Evolutionary conservation across 2,888 invertebrate species (phyloP).

Genomic region (Nipponacmea schrenckii): DNA sequence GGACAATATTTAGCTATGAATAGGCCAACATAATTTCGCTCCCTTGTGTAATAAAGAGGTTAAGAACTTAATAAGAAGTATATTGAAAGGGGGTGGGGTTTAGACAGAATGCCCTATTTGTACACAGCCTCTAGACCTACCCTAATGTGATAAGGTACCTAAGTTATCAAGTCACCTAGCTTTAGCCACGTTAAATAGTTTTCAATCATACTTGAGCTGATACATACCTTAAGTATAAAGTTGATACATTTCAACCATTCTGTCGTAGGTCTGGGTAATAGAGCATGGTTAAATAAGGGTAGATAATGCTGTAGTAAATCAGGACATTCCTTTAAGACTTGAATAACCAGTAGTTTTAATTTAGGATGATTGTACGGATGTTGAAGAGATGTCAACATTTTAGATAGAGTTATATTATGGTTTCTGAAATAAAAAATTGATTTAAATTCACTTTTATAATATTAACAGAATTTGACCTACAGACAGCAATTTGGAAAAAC

Average conservation of each 20-base stretch:
- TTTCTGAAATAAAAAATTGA: conserved; percentile 33
- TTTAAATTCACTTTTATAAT: no score
- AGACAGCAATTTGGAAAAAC: no score
- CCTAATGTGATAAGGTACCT: no score
- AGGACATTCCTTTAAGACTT: conserved; percentile 51
- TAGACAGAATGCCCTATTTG: no score
- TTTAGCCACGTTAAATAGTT: background rate
- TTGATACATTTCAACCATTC: conserved; percentile 48
- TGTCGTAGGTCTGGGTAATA: conserved; percentile 43
- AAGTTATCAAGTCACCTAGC: no score
- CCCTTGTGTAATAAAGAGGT: no score
- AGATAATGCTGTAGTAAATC: conserved; percentile 54
- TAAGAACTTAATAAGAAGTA: no score
- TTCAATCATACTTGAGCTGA: background rate
- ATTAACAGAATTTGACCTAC: no score
- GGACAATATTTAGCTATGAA: no score
- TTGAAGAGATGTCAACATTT: conserved; percentile 36
- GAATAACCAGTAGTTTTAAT: conserved; percentile 43
- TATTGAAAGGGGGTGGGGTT: no score
- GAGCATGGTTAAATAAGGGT: conserved; percentile 38
- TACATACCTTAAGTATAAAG: conserved; percentile 50
- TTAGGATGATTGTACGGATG: conserved; percentile 35
- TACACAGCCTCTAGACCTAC: no score
- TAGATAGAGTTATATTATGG: conserved; percentile 42
- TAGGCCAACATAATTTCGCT: no score